These are phyloP conservation scores for Uloborus diversus DNA, from an alignment of 1,140 invertebrate species.

Conservation along the genomic window DNA sequence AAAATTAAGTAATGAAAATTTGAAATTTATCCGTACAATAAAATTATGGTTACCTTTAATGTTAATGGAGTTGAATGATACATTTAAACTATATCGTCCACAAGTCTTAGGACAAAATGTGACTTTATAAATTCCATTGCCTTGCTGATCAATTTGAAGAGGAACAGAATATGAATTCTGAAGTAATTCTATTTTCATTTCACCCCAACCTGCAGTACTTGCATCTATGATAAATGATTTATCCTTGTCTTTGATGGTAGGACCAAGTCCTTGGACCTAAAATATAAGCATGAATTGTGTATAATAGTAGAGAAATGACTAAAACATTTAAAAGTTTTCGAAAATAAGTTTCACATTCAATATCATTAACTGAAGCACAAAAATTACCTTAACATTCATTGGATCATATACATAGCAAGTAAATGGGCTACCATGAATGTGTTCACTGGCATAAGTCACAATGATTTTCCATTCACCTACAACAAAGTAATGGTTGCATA, in stretches of 20 bases:
- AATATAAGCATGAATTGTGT: not conserved
- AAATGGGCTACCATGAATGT: constrained; percentile 96
- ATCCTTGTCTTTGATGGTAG: constrained; percentile 78
- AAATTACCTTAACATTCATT: constrained; percentile 81
- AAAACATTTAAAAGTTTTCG: not conserved
- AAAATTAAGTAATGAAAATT: too few species aligned
- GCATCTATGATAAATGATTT: constrained; percentile 86
- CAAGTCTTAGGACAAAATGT: constrained; percentile 87
- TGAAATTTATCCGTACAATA: too few species aligned
- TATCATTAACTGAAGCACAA: too few species aligned
- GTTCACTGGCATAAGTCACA: constrained; percentile 92
- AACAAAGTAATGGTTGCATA: not conserved
- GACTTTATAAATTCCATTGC: constrained; percentile 82
- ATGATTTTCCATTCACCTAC: constrained; percentile 90
- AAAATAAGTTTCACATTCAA: not conserved
- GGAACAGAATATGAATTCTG: constrained; percentile 76
- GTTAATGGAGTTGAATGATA: constrained; percentile 95
- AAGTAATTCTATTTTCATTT: constrained; percentile 88
- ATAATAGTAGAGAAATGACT: not conserved
- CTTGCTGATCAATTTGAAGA: constrained; percentile 83
- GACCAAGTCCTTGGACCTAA: constrained; percentile 75
- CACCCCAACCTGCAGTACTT: constrained; percentile 83
- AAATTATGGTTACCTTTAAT: constrained; percentile 77
- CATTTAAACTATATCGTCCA: constrained; percentile 91
- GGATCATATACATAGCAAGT: constrained; percentile 97